Percentiles rank a stretch among this genome's conserved stretches.
Conservation (phyloP, 2,888 invertebrate genomes). For the Bellardia bayeri region DNA sequence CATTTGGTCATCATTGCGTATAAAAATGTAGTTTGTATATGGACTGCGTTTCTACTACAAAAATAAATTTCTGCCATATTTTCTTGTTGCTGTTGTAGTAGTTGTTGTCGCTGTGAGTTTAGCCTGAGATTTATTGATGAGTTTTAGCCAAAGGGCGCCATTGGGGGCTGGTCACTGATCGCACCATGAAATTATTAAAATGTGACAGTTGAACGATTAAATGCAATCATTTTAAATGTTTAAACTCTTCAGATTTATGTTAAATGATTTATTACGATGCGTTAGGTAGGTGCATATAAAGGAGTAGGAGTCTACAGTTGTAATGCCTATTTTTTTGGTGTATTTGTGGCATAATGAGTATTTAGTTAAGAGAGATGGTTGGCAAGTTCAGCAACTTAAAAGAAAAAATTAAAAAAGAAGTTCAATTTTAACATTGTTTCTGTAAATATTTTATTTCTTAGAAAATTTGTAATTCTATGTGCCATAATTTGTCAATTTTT, state of each 20-base stretch:
- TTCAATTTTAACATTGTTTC: too few relatives aligned
- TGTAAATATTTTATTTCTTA: too few relatives aligned
- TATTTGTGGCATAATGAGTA: conserved; percentile 12
- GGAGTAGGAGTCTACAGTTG: conserved; percentile 23
- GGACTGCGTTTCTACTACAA: conserved; percentile 57
- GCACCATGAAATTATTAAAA: conserved; percentile 82
- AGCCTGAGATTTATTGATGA: conserved; percentile 80
- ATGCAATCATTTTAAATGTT: conserved; percentile 80
- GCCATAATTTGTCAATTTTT: too few relatives aligned
- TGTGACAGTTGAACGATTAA: conserved; percentile 82
- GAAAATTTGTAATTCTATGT: too few relatives aligned
- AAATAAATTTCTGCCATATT: conserved; percentile 33
- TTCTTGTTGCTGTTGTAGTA: conserved; percentile 45
- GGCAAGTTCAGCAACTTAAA: background rate
- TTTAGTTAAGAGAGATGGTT: background rate
- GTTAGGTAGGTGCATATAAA: background rate
- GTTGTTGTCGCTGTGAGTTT: conserved; percentile 68
- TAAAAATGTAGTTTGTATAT: conserved; percentile 53
- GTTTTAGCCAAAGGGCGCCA: conserved; percentile 81
- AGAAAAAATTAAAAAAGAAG: too few relatives aligned
- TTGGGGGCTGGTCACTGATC: conserved; percentile 80
- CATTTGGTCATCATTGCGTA: conserved; percentile 69
- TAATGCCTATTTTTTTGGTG: background rate
- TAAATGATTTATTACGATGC: conserved; percentile 74
- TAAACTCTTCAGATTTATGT: conserved; percentile 72